Base-by-base conservation (phyloP, 2,888 invertebrate species). In the Monochamus alternatus region DNA sequence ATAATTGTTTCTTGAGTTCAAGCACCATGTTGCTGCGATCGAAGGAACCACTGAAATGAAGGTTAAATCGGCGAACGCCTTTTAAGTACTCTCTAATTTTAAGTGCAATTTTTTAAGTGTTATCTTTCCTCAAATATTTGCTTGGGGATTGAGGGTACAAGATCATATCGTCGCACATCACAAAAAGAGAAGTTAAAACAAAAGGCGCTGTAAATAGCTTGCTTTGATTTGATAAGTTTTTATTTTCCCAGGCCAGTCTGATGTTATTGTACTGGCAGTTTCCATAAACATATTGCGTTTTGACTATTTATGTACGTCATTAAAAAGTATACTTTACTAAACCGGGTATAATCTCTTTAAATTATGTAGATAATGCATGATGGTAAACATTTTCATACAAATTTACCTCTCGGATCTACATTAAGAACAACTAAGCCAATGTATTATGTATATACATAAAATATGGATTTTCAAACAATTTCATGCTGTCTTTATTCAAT, bases 1-100 rank as follows among this genome's bases (percentile, higher is more conserved):
- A 79, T 14, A 71, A 22, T 32, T 52, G 62, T 51, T 38, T 71
- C 71, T 71, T 71, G 32, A 71, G 9, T 3, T 31, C 51, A 22
- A 63, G 10, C 71, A 71, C 71, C 71, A 71, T 71, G n/a, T 63
- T 63, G 5, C 52, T 43, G 38, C 38, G 52, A 47, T 32, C 32
- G 32, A 43, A n/a, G 9, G n/a, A 71, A 71, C 63, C n/a, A 55
- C 55, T 55, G 5, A n/a, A 55, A 55, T 55, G 10, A 3, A 38
- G 7, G 38, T 38, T 47, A 47, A 12, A 47, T 47, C 9, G 47
- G 12, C 47, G 9, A 12, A 47, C 55, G n/a, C 55, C 55, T 55
- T 55, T n/a, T 47, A 47, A 47, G 14, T 55, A 3, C n/a, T 51
- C 51, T 51, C n/a, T 55, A n/a, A 14, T 55, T 55, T 55, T 55